phyloP scores from a whole-genome alignment of 2,888 invertebrate genomes.

The Geophilus truncorum region DNA sequence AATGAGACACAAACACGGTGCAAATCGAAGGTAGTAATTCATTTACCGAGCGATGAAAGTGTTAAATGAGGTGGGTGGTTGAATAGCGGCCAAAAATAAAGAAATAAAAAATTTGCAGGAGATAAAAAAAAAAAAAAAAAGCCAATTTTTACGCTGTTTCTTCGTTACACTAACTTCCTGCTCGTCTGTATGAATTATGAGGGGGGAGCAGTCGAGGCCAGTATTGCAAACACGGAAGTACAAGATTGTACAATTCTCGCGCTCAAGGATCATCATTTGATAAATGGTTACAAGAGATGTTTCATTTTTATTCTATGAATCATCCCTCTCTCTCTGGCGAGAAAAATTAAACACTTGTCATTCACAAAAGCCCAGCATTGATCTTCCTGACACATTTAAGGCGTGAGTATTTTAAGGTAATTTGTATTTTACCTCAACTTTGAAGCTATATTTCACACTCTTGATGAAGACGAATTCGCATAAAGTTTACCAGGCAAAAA shows the following conservation, averaged over 20 bases:
- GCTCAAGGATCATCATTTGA: conserved; percentile 20
- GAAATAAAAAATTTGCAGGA: neutral
- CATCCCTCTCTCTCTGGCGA: neutral
- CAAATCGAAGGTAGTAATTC: neutral
- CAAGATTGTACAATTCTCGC: conserved; percentile 16
- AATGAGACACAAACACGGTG: neutral
- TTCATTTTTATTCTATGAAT: conserved; percentile 25
- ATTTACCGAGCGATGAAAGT: neutral
- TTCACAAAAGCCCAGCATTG: conserved; percentile 18
- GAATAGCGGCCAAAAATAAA: neutral
- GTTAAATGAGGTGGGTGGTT: neutral
- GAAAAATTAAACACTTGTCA: conserved; percentile 6
- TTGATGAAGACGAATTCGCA: conserved; percentile 4
- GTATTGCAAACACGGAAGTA: conserved; percentile 24
- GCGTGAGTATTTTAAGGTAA: neutral
- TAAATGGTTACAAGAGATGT: conserved; percentile 17
- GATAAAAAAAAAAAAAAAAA: neutral
- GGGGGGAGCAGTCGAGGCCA: conserved; percentile 1
- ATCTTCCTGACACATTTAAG: neutral
- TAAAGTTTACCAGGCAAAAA: neutral
- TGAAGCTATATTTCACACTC: neutral
- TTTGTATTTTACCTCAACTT: conserved; percentile 16
- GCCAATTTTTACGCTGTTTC: neutral
- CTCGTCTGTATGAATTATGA: neutral
- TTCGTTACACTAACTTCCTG: conserved; percentile 13